Evolutionary conservation across 2,797 vertebrate species (phyloP).

Genomic region (Aselliscus stoliczkanus): DNA sequence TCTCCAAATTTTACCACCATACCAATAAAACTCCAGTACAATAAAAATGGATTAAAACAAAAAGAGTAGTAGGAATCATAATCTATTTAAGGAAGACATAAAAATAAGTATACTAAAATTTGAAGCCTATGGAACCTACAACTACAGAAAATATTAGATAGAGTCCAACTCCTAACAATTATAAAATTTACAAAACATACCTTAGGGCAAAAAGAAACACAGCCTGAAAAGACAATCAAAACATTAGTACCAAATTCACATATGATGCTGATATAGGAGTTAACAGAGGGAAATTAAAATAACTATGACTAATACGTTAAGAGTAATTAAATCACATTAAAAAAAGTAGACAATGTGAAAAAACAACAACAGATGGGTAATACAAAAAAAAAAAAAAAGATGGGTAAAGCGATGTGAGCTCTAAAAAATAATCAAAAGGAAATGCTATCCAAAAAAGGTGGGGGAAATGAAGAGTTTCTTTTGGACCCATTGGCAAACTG

Average conservation of each 20-base stretch:
- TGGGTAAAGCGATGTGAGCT: neutral
- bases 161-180: no score
- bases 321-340: no score
- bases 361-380: neutral
- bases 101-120: neutral
- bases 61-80: neutral
- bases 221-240: neutral
- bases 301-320: neutral
- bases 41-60: neutral
- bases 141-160: neutral
- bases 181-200: neutral
- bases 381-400: no score
- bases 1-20: neutral
- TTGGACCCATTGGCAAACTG: neutral
- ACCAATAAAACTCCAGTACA: neutral
- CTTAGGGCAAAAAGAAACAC: neutral
- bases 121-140: neutral
- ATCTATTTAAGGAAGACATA: neutral
- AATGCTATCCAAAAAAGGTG: neutral
- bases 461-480: neutral
- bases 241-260: neutral
- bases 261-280: neutral
- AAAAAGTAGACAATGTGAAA: neutral
- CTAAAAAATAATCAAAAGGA: neutral
- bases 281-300: slow-evolving; percentile 14